Evolutionary conservation across 2,888 invertebrate genomes (phyloP).

Genomic region (Epinotia bilunana): DNA sequence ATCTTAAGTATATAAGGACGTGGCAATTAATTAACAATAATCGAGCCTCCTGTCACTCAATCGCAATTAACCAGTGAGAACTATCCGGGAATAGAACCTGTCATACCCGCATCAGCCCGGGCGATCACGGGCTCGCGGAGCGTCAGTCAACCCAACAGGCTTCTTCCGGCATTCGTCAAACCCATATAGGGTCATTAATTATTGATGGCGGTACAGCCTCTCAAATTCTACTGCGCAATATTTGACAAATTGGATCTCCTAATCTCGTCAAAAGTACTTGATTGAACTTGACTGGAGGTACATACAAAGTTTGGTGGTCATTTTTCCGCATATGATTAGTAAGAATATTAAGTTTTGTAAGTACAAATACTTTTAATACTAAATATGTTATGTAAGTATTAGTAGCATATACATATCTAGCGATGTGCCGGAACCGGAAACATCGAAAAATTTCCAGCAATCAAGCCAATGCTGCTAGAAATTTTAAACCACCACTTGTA

Average conservation of each 20-base stretch:
- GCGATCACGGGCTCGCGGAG: not conserved
- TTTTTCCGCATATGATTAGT: too few species aligned
- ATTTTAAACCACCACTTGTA: too few species aligned
- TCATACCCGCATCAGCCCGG: conserved; percentile 3
- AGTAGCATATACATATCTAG: too few species aligned
- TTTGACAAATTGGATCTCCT: not conserved
- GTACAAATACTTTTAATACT: too few species aligned
- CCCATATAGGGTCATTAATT: conserved; percentile 3
- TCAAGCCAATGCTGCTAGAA: too few species aligned
- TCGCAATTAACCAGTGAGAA: not conserved
- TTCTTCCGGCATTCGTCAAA: not conserved
- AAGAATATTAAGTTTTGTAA: too few species aligned
- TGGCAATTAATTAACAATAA: not conserved
- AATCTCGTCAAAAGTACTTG: too few species aligned
- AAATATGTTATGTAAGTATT: too few species aligned
- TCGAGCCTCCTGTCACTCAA: not conserved
- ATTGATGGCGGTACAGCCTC: conserved; percentile 10
- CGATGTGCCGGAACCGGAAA: too few species aligned
- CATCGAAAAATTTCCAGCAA: too few species aligned
- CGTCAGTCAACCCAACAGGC: not conserved
- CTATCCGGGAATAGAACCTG: not conserved
- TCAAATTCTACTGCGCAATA: not conserved
- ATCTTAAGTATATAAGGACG: not conserved
- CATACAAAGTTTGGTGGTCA: too few species aligned
- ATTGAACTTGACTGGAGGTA: too few species aligned